Conservation (phyloP, 2,888 invertebrate species). For the Euproctis similis region DNA sequence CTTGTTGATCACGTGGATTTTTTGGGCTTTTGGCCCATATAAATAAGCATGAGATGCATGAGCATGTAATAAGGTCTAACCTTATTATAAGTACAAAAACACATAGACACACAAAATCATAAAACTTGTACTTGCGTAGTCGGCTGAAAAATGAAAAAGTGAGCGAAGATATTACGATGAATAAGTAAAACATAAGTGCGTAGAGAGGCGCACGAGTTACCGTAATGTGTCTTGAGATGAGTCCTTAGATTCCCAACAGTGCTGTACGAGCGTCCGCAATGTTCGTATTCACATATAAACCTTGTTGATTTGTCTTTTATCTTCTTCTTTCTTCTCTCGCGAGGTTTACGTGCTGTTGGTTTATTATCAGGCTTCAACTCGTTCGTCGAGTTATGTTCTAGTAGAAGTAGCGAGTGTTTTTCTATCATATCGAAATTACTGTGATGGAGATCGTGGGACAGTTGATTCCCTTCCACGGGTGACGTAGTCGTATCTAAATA, state of each 20-base stretch:
- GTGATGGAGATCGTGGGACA: not conserved
- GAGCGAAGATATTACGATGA: too few species aligned
- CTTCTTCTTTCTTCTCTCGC: not conserved
- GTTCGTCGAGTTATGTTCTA: not conserved
- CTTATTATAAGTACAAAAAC: too few species aligned
- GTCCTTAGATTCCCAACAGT: slow-evolving; percentile 90
- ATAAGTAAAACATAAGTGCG: too few species aligned
- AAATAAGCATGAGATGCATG: too few species aligned
- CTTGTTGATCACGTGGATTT: too few species aligned
- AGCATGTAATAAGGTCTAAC: too few species aligned
- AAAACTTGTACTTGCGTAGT: too few species aligned
- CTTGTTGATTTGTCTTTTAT: slow-evolving; percentile 28
- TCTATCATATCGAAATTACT: not conserved
- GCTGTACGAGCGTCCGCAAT: slow-evolving; percentile 87
- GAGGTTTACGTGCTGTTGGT: not conserved
- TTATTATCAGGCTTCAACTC: not conserved
- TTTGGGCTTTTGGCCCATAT: too few species aligned
- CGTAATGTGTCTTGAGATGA: slow-evolving; percentile 92
- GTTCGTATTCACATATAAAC: slow-evolving; percentile 85
- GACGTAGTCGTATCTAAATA: not conserved
- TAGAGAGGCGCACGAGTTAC: too few species aligned
- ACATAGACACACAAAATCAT: too few species aligned
- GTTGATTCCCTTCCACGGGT: not conserved
- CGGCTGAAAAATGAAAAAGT: too few species aligned
- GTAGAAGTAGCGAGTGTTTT: not conserved